Evolutionary conservation across 2,797 vertebrate genomes (phyloP).

Genomic region (Oceanodroma leucorhoa): DNA sequence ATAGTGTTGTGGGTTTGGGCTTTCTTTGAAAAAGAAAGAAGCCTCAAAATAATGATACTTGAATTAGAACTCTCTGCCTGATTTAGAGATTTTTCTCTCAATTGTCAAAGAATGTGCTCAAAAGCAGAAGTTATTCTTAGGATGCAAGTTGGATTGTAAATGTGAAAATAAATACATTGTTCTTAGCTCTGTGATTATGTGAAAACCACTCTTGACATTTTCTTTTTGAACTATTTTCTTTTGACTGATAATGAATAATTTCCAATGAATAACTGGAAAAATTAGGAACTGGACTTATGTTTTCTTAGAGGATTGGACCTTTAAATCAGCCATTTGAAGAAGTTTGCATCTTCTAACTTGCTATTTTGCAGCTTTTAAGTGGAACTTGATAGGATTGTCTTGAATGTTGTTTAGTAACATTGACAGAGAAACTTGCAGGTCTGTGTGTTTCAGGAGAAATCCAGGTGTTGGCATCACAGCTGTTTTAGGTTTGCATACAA

Average conservation of each 20-base stretch:
- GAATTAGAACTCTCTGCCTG: background rate
- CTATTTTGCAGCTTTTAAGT: background rate
- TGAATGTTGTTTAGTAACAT: background rate
- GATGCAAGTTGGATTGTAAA: background rate
- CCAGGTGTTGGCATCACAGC: background rate
- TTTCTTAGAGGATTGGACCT: background rate
- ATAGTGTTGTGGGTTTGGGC: background rate
- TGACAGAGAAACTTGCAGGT: background rate
- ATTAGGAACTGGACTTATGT: background rate
- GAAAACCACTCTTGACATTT: background rate
- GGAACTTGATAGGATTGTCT: background rate
- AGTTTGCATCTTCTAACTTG: background rate
- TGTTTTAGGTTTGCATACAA: background rate
- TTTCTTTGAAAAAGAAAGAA: background rate
- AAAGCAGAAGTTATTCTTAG: background rate
- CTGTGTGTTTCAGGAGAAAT: background rate
- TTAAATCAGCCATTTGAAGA: background rate
- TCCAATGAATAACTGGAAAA: background rate
- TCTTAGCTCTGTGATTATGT: background rate
- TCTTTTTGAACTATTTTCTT: background rate
- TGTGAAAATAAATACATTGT: background rate
- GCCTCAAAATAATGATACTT: background rate
- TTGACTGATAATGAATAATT: background rate
- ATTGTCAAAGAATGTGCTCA: background rate
- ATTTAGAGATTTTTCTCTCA: background rate